Base-by-base conservation (phyloP, 2,113 vertebrate genomes). In the Hemibagrus wyckioides region DNA sequence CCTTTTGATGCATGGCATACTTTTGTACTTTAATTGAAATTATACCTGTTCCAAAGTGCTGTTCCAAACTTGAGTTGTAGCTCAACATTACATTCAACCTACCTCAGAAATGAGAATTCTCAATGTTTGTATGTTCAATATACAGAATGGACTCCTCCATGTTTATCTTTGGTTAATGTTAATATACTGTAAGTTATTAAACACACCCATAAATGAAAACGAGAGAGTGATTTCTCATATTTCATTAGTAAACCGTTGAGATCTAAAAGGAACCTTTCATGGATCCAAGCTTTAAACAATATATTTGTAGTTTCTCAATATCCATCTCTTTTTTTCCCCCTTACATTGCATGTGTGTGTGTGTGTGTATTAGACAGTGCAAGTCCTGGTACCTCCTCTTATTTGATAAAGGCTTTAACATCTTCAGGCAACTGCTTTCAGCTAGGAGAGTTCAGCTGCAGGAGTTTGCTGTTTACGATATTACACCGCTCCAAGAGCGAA, bases 401-500 rank as follows among this genome's bases (percentile, higher is more conserved):
- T 85, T 67, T 84, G 80, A 84, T 69, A 65, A 86, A 80, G 6
- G 23, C 65, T 48, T 39, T 61, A 86, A 65, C 39, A 63, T 87
- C 50, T 77, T 77, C 36, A 75, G 28, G 56, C 48, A 33, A 81
- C 41, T 80, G 73, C 82, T 73, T 85, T 23, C 57, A 84, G 57
- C 65, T 80, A 75, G 84, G 52, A 86, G 59, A 86, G 87, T 54
- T 79, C 73, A 84, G 48, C 63, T 79, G 44, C 65, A 80, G 75
- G 69, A 59, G 82, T 87, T 85, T 84, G 73, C 56, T 86, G 88
- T 90, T 88, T 88, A 88, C 50, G 67, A 61, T 84, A 82, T 75
- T 77, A 50, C 79, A 83, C 65, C 63, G 61, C 80, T 89, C 80
- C 85, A 80, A 80, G 65, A 80, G 65, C 57, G 84, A 89, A 89